Evolutionary conservation across 2,797 vertebrate genomes (phyloP), one percentile per base, ranked within the genome.

Genomic region (Bovichtus diacanthus): DNA sequence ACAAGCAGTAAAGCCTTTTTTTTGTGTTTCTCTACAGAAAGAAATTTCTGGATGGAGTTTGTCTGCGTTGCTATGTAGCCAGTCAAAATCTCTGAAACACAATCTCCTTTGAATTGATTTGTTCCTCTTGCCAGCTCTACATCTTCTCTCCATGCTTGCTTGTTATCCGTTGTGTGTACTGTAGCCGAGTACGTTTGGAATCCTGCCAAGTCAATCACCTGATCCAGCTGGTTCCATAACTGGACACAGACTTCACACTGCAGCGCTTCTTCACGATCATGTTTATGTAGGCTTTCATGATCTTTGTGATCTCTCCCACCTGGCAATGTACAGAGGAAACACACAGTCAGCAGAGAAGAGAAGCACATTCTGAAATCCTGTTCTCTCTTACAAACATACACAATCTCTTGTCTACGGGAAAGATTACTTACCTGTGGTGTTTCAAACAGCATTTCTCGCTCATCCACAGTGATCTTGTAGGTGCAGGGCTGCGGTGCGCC

Each of bases 281-380:
- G 93, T 97, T 98, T 86, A 98, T 98, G 91, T 98, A 98, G 3
- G 97, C 97, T 90, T 97, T 98, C 96, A 98, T 98, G 88, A 98
- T 97, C 93, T 98, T 98, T 50, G 97, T 96, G 91, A 98, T 98
- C 90, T 98, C 97, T 0, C 96, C 96, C 29, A 97, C 97, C 97
- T 98, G 87, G 1, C 63, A 47, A 81, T 7, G 49, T 2, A 70
- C 34, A 81, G 11, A 80, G 43, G 9, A 66, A 55, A 68, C 29
- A 63, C 13, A 51, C 13, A 12, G 27, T 81, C 38, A 81, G 39
- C 6, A 44, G 12, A 46, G 16, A 51, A 29, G 9, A 23, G 3
- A 49, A 19, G 53, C 53, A 64, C 6, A 29, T 18, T 19, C 23
- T 18, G 9, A 21, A 39, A 53, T 51, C 15, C 27, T 23, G 25